Conservation (phyloP, 2,113 vertebrate genomes). For the Anser brachyrhynchus region DNA sequence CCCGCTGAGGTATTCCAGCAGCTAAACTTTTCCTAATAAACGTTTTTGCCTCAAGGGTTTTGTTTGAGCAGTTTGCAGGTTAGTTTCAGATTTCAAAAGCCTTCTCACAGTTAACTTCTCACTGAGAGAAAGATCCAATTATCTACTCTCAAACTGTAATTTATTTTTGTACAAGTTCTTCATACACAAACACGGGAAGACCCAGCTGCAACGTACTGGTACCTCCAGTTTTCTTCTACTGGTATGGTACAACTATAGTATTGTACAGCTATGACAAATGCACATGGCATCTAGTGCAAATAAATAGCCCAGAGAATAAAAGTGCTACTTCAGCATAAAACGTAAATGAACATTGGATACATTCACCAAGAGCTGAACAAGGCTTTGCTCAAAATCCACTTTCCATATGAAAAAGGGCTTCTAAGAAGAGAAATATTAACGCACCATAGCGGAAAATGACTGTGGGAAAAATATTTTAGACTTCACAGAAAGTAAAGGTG, state of each 20-base stretch:
- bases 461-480: background rate
- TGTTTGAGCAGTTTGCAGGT: background rate
- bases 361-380: background rate
- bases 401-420: background rate
- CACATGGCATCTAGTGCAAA: background rate
- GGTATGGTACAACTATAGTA: background rate
- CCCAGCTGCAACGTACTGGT: background rate
- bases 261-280: background rate
- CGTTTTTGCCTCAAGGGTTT: constrained; percentile 21
- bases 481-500: background rate
- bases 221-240: background rate
- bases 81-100: constrained; percentile 64
- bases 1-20: constrained; percentile 1
- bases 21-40: constrained; percentile 36
- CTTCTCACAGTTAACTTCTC: constrained; percentile 7
- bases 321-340: accelerated
- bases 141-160: constrained; percentile 38
- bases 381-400: background rate
- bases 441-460: background rate
- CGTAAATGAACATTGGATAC: background rate
- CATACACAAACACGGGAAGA: background rate
- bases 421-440: background rate
- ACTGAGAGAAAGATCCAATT: constrained; percentile 40
- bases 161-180: background rate
- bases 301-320: background rate